phyloP scores from a whole-genome alignment of 2,888 invertebrate species.

The Eilema depressum region DNA sequence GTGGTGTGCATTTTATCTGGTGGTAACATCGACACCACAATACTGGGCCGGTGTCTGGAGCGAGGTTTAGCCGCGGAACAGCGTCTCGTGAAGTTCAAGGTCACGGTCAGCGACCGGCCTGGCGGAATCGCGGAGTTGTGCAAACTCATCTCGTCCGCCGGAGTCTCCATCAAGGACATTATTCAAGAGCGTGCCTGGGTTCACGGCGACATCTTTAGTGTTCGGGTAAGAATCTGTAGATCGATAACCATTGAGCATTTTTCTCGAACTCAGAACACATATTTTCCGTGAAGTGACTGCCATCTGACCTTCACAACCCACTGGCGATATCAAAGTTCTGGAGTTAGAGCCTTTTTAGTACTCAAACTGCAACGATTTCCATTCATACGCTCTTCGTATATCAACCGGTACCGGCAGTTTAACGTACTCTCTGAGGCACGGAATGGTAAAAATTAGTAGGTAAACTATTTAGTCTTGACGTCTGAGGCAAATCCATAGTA shows the following conservation, averaged over 20 bases:
- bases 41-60: slow-evolving; percentile 95
- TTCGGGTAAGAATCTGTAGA: slow-evolving; percentile 61
- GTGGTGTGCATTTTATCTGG: slow-evolving; percentile 94
- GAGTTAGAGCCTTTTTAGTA: too few relatives aligned
- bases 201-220: slow-evolving; percentile 93
- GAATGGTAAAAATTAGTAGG: too few relatives aligned
- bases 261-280: too few relatives aligned
- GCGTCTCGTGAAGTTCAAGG: slow-evolving; percentile 87
- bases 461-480: too few relatives aligned
- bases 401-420: too few relatives aligned
- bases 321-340: too few relatives aligned
- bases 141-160: slow-evolving; percentile 90
- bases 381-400: too few relatives aligned
- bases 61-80: slow-evolving; percentile 96
- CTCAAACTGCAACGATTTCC: too few relatives aligned
- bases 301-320: too few relatives aligned
- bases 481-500: too few relatives aligned
- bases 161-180: slow-evolving; percentile 97
- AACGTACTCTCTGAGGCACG: too few relatives aligned
- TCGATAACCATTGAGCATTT: background rate
- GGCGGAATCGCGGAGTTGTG: slow-evolving; percentile 96
- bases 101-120: slow-evolving; percentile 93
- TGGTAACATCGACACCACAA: slow-evolving; percentile 97
- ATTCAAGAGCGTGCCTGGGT: slow-evolving; percentile 98
- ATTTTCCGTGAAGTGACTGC: too few relatives aligned